These are phyloP conservation scores for Triops cancriformis DNA, from an alignment of 1,140 invertebrate species.

Conservation along the genomic window DNA sequence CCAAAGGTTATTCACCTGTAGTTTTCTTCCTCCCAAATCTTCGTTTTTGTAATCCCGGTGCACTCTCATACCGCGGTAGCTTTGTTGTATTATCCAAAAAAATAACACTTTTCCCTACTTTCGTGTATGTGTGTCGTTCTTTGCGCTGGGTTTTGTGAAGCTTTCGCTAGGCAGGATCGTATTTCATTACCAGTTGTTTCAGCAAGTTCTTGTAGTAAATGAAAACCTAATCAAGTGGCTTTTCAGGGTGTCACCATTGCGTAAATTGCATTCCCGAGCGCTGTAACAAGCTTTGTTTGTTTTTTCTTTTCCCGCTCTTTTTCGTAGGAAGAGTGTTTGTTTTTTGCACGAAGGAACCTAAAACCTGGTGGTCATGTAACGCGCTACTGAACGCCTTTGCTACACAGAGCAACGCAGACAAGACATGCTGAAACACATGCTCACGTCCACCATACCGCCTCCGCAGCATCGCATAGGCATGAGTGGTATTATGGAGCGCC, in stretches of 20 bases:
- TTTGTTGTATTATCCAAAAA: not conserved
- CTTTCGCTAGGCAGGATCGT: not conserved
- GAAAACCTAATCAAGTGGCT: constrained; percentile 4
- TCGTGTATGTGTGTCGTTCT: not conserved
- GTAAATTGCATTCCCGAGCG: not conserved
- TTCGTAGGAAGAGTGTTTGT: not conserved
- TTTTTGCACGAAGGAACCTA: not conserved
- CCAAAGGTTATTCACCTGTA: not conserved
- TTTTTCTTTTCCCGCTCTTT: not conserved
- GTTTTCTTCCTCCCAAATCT: not conserved
- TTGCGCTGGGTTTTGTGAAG: no score
- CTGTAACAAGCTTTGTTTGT: not conserved
- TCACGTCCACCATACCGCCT: constrained; percentile 3
- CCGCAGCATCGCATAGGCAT: not conserved
- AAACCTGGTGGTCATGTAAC: not conserved
- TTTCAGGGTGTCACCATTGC: not conserved
- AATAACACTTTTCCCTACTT: not conserved
- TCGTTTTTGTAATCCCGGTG: not conserved
- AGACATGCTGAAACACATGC: constrained; percentile 25
- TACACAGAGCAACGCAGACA: not conserved
- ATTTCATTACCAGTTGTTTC: not conserved
- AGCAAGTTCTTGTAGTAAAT: not conserved
- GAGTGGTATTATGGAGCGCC: not conserved
- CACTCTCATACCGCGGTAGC: not conserved
- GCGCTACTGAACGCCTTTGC: not conserved